Evolutionary conservation across 1,140 invertebrate genomes (phyloP).

Genomic region (Trinorchestia longiramus): DNA sequence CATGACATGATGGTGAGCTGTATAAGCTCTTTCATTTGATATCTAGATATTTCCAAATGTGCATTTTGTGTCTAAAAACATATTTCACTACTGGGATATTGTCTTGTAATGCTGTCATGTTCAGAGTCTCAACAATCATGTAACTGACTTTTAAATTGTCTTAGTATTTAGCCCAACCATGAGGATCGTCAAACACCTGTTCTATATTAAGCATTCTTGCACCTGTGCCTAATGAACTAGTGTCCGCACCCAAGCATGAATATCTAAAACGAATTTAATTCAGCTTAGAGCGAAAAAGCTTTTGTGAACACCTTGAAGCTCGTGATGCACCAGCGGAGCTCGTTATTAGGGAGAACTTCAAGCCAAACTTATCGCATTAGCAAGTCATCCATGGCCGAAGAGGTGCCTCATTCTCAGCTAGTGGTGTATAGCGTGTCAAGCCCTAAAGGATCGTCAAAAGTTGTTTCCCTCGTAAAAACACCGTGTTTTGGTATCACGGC

Average conservation of each 20-base stretch:
- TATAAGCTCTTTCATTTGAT: neutral
- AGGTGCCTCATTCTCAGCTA: constrained; percentile 6
- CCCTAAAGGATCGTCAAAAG: neutral
- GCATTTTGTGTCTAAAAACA: neutral
- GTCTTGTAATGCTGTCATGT: neutral
- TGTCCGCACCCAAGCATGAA: neutral
- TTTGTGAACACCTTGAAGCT: neutral
- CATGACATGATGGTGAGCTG: neutral
- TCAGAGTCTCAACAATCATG: neutral
- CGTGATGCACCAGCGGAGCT: neutral
- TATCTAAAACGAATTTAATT: neutral
- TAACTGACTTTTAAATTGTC: neutral
- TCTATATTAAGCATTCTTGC: neutral
- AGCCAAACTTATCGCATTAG: neutral
- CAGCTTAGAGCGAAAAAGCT: neutral
- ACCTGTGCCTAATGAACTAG: neutral
- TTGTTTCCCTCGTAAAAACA: neutral
- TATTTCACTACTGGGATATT: neutral
- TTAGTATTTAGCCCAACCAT: neutral
- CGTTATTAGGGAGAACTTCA: neutral
- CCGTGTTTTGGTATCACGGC: neutral
- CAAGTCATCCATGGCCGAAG: neutral
- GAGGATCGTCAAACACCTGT: neutral
- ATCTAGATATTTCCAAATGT: neutral
- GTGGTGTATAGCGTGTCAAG: neutral